These are phyloP conservation scores for Melieria crassipennis DNA, from an alignment of 2,888 invertebrate species.

Conservation along the genomic window DNA sequence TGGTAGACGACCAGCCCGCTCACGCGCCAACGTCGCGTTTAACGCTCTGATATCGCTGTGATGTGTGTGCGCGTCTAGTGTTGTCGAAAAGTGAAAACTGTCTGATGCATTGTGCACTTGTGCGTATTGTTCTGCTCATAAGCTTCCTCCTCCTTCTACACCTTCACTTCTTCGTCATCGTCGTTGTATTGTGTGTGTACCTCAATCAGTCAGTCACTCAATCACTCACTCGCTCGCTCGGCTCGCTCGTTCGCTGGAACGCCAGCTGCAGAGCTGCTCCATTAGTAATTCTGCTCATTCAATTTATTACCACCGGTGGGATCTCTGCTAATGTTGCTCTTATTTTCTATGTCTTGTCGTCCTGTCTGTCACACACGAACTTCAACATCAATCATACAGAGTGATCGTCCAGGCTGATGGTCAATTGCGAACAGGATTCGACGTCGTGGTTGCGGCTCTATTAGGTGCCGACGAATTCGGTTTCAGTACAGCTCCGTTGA, in stretches of 20 bases:
- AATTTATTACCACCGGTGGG: constrained; percentile 45
- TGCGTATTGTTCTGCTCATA: constrained; percentile 27
- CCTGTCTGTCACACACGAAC: constrained; percentile 13
- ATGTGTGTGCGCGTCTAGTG: constrained; percentile 27
- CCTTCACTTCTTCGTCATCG: constrained; percentile 16
- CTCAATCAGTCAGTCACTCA: constrained; percentile 48
- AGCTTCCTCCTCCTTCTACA: constrained; percentile 3
- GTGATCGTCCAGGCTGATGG: constrained; percentile 97
- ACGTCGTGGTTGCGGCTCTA: constrained; percentile 94
- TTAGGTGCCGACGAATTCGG: constrained; percentile 99
- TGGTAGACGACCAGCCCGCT: no score
- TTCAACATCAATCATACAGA: constrained; percentile 64
- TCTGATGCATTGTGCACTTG: constrained; percentile 13
- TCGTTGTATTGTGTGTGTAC: constrained; percentile 29
- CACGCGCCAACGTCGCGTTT: no score
- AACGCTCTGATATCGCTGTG: neutral
- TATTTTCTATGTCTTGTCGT: constrained; percentile 56
- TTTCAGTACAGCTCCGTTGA: constrained; percentile 97
- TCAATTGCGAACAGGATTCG: constrained; percentile 93
- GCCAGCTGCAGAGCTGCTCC: constrained; percentile 60
- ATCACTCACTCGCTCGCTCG: constrained; percentile 47
- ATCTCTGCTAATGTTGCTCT: constrained; percentile 53
- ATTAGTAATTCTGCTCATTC: constrained; percentile 64
- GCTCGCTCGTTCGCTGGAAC: constrained; percentile 50
- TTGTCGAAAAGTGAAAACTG: constrained; percentile 22